Base-by-base conservation (phyloP, 2,888 invertebrate species). In the Sphaerophoria taeniata region DNA sequence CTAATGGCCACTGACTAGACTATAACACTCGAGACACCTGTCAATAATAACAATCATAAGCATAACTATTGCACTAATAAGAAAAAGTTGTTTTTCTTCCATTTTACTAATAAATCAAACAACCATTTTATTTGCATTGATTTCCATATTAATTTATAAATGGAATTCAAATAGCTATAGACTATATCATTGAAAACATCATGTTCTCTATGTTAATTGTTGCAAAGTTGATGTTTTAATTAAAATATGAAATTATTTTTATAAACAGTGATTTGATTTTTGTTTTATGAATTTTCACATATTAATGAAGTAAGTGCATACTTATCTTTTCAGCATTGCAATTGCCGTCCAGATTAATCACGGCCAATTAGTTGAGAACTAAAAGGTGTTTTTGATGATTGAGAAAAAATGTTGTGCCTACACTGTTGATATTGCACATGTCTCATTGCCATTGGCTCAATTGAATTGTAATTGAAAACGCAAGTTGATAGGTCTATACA, bases 31-130 rank as follows among this genome's bases (percentile, higher is more conserved):
- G 63, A 80, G 45, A 76, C 81, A 85, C 81, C 84, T 85, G 84
- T 85, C 72, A 70, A 39, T 39, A 69, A 63, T 81, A 85, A 81
- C 81, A 81, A 85, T 75, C 63, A 76, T 69, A 80, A 76, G 36
- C 60, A 53, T 63, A 71, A 72, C 79, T 39, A 58, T 55, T 49
- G 56, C 53, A 58, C 12, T 43, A 39, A 31, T 33, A 56, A 60
- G 24, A 56, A 70, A 75, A 75, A 70, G 56, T 49, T 34, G 75
- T 65, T 70, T 51, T 39, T 24, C 24, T 24, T 24, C 24, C 24
- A 39, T 55, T 0, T 12, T 39, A 16, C 9, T n/a, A 36, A 16
- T 12, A 43, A 58, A 9, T 39, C 9, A 5, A 61, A n/a, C 4
- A 11, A 9, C 39, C 53, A 47, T 49, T 65, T 53, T 60, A 43